Percentiles rank a stretch among this genome's conserved stretches.
Conservation (phyloP, 2,888 invertebrate genomes). For the Parthenolecanium corni region DNA sequence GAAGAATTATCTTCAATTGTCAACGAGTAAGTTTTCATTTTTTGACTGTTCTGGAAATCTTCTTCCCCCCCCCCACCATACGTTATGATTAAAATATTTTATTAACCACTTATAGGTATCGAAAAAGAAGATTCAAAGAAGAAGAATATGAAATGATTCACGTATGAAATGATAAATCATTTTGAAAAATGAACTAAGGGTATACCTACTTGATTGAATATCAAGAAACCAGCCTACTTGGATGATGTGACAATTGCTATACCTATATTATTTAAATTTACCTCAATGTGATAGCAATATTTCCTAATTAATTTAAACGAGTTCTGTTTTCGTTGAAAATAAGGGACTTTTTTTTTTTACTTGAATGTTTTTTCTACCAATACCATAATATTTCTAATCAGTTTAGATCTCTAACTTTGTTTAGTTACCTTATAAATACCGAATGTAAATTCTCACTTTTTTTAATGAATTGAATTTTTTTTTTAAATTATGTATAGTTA, state of each 20-base stretch:
- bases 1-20: conserved; percentile 28
- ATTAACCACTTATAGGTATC: conserved; percentile 8
- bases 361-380: not conserved
- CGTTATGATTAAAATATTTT: no score
- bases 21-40: conserved; percentile 12
- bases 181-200: not conserved
- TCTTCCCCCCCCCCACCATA: no score
- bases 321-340: not conserved
- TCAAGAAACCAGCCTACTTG: no score
- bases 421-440: no score
- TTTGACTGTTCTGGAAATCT: not conserved
- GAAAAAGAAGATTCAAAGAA: conserved; percentile 16
- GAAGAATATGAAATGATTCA: conserved; percentile 22
- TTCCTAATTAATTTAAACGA: conserved; percentile 4
- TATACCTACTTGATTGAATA: not conserved
- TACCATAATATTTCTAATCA: no score
- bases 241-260: not conserved
- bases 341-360: not conserved
- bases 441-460: no score
- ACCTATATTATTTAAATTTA: not conserved
- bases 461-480: no score
- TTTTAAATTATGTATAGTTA: no score
- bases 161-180: conserved; percentile 4
- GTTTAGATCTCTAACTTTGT: no score
- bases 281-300: not conserved